Base-by-base conservation (phyloP, 2,113 vertebrate genomes). In the Danio rerio region DNA sequence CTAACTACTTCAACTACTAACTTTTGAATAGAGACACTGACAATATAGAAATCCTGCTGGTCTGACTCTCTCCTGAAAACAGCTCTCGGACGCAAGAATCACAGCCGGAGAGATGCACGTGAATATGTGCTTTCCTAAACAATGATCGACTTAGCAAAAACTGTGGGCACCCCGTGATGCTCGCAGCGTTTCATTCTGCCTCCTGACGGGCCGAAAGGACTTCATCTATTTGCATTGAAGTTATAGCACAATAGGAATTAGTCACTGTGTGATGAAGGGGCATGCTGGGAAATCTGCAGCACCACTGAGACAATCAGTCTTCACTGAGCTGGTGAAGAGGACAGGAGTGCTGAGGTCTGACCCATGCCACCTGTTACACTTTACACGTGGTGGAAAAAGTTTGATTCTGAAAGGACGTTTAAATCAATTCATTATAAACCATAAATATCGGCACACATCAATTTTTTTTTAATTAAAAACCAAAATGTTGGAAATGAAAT, bases 251-350 rank as follows among this genome's bases (percentile, higher is more conserved):
- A 76, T 69, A 69, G 62, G 62, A 76, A 75, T 55, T 68, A 66
- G 72, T 77, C 81, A 58, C 73, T 82, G 62, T 82, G 81, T 59
- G 81, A 42, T 77, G 53, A 56, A 77, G 43, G 11, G 55, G 63
- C 81, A 82, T 76, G 81, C 81, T 76, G 72, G 73, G 81, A 68
- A 69, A 76, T 82, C 61, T 68, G 72, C 18, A 20, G 20, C 65
- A 77, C 52, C 69, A 63, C 20, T 45, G 69, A 63, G 69, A 72
- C 70, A 75, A 81, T 71, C 47, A 75, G n/a, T 55, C 58, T 73
- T 74, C 43, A n/a, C 5, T 21, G 59, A 74, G 12, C 40, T 11
- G 5, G 31, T 53, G 45, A 59, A 59, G 58, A 71, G 16, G 63
- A n/a, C 31, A 15, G 18, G 42, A 18, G n/a, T 70, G 12, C 65